Conservation (phyloP, 1,140 invertebrate species). For the Diachasma alloeum region DNA sequence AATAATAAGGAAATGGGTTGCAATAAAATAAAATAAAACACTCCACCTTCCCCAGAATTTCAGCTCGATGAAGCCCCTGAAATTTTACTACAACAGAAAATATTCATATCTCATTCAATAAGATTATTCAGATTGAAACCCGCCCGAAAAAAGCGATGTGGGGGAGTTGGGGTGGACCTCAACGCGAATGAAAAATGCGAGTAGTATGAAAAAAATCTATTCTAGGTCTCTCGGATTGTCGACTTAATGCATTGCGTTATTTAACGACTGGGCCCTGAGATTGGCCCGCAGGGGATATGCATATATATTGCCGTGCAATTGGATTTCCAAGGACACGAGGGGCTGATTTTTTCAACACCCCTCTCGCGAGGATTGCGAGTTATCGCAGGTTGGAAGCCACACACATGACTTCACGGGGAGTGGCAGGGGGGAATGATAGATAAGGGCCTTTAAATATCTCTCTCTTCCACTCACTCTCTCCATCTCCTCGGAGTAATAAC, state of each 20-base stretch:
- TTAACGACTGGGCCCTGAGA: background rate
- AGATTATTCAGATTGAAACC: constrained; percentile 3
- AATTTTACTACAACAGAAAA: background rate
- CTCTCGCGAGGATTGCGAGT: background rate
- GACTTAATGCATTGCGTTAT: background rate
- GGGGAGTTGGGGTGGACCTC: background rate
- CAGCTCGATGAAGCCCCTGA: background rate
- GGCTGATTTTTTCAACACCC: background rate
- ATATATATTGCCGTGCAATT: background rate
- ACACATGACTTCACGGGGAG: background rate
- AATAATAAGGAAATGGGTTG: too few relatives aligned
- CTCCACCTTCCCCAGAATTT: background rate
- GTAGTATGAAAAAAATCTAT: background rate
- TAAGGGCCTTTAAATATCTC: background rate
- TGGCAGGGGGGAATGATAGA: background rate
- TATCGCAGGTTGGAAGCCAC: background rate
- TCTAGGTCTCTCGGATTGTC: background rate
- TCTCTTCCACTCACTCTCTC: background rate
- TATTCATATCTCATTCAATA: background rate
- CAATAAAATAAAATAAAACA: background rate
- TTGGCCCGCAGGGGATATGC: background rate
- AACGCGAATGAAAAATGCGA: background rate
- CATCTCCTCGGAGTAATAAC: background rate
- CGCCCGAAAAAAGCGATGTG: background rate
- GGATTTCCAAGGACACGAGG: background rate